Conservation (phyloP, 1,140 invertebrate species). For the Callitettix versicolor region DNA sequence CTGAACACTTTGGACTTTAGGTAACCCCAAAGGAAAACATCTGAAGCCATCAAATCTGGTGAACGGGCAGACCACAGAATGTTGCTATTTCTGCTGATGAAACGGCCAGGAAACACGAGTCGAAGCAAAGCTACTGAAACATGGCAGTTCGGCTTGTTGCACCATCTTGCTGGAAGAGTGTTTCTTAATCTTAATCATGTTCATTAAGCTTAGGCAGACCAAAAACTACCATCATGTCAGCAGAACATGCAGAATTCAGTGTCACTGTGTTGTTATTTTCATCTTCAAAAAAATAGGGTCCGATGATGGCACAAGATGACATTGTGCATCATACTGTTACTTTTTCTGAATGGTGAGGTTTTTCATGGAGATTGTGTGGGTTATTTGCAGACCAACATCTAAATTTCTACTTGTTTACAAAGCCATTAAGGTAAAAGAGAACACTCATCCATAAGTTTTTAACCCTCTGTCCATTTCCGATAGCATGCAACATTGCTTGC, state of each 20-base stretch:
- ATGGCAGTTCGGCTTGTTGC: neutral
- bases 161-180: constrained; percentile 2
- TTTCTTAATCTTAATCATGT: neutral
- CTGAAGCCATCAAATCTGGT: neutral
- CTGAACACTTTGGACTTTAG: no score
- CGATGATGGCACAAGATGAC: constrained; percentile 14
- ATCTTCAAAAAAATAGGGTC: constrained; percentile 21
- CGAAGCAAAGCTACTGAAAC: constrained; percentile 4
- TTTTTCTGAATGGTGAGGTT: constrained; percentile 29
- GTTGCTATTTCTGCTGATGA: neutral
- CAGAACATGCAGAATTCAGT: constrained; percentile 21
- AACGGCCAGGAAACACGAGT: constrained; percentile 1
- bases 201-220: constrained; percentile 13
- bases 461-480: neutral
- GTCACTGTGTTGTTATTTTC: constrained; percentile 19
- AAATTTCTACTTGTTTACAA: constrained; percentile 32
- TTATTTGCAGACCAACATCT: constrained; percentile 27
- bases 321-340: constrained; percentile 28
- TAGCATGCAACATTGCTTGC: constrained; percentile 1
- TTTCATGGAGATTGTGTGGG: constrained; percentile 17
- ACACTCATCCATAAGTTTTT: constrained; percentile 22
- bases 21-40: no score
- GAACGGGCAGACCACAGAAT: neutral
- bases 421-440: constrained; percentile 30
- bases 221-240: constrained; percentile 20